phyloP scores from a whole-genome alignment of 2,113 vertebrate genomes.

The Semnornis frantzii region DNA sequence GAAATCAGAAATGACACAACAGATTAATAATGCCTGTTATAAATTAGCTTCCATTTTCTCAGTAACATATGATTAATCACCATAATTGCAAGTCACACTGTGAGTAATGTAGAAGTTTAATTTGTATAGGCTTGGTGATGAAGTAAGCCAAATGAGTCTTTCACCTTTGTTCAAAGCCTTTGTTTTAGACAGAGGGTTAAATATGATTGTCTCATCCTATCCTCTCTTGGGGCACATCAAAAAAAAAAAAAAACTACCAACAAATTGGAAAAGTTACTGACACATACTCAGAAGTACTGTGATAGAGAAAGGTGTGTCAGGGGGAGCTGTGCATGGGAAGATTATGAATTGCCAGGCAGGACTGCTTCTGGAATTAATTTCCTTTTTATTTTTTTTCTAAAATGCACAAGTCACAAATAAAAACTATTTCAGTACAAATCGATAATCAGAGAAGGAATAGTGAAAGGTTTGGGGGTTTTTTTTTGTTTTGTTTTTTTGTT shows the following conservation, averaged over 20 bases:
- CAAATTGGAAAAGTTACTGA: neutral
- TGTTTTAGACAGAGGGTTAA: neutral
- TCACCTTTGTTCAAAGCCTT: slow-evolving; percentile 31
- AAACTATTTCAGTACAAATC: neutral
- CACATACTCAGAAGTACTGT: neutral
- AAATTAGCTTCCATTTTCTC: slow-evolving; percentile 58
- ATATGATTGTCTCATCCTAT: neutral
- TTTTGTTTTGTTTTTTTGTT: too few species aligned
- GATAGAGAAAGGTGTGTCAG: neutral
- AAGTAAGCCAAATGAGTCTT: slow-evolving; percentile 50
- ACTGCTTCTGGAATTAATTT: neutral
- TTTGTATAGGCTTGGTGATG: slow-evolving; percentile 49
- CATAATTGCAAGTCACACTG: slow-evolving; percentile 54
- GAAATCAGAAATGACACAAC: slow-evolving; percentile 44
- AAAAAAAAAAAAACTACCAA: neutral
- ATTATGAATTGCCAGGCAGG: neutral
- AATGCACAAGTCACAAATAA: neutral
- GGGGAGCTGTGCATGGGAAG: neutral
- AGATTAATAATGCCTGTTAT: slow-evolving; percentile 32
- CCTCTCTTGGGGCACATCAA: neutral
- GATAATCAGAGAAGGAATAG: neutral
- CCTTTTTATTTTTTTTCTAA: neutral
- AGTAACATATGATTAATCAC: slow-evolving; percentile 63
- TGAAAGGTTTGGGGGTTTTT: neutral
- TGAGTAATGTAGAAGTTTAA: slow-evolving; percentile 59